Evolutionary conservation across 2,113 vertebrate species (phyloP), one percentile per base, ranked within the genome.

Genomic region (Tauraco erythrolophus): DNA sequence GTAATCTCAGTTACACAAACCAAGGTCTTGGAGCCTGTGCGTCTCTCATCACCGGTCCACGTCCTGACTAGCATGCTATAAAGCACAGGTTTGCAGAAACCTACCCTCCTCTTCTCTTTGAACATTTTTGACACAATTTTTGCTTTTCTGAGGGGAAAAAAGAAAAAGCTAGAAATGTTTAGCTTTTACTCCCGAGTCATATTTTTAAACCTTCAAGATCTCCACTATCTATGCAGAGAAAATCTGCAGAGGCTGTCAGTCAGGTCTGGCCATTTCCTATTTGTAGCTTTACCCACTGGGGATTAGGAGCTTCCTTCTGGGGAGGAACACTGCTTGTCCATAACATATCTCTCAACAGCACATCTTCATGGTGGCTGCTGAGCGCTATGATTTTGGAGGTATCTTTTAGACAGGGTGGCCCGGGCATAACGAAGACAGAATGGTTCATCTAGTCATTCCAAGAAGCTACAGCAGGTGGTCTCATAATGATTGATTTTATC

Each of bases 81-180:
- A 66, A 89, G 35, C 19, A 54, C 8, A 66, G 21, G 23, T 13
- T 74, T 25, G 30, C 25, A 78, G 46, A 92, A 75, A 62, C 10
- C 22, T 84, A 45, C 24, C 17, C 11, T 72, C 48, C n/a, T 68
- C 33, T 75, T 69, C 35, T 85, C 50, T 79, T 66, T 23, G 43
- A 53, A 48, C 28, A 58, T 71, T 79, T 54, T 50, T 11, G 30
- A 72, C 11, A 71, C 14, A 25, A 24, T 51, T 64, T 64, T 54
- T 65, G n/a, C 14, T 46, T 83, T n/a, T 19, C 1, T 5, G 3
- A 5, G 1, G 3, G 4, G 1, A 1, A 51, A 35, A 43, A 43
- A 43, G 41, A 43, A 43, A 43, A 43, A 43, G 41, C 41, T 43
- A 43, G 41, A 81, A 84, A 61, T 24, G 15, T 57, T 84, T 84